A percentile compares a stretch with the other conserved stretches of the same genome.
Conservation (phyloP, 2,113 vertebrate genomes). For the Raja brachyura region DNA sequence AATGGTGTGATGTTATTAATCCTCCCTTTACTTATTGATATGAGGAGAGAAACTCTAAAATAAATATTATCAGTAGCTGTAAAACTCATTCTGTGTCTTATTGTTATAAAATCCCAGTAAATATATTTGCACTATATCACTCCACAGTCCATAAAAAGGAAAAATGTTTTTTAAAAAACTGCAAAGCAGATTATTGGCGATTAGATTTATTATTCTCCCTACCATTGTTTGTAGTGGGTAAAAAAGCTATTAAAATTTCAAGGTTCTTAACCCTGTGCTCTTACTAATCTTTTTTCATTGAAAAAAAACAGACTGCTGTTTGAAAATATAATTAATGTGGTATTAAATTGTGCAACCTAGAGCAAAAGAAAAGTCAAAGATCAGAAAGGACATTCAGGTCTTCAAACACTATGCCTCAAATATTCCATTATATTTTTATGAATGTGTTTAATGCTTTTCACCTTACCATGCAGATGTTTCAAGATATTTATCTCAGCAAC, state of each 20-base stretch:
- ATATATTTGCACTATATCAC: not conserved
- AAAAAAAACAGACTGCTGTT: slow-evolving; percentile 6
- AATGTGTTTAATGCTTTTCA: not conserved
- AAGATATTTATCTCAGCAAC: not conserved
- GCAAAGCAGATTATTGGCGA: not conserved
- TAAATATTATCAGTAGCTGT: not conserved
- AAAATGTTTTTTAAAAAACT: not conserved
- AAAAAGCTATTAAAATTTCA: slow-evolving; percentile 33
- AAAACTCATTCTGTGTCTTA: not conserved
- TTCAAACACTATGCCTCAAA: not conserved
- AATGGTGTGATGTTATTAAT: not conserved
- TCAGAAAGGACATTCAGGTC: not conserved
- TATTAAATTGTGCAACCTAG: slow-evolving; percentile 17
- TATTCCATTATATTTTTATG: not conserved
- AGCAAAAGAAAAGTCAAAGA: not conserved
- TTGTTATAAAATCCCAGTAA: not conserved
- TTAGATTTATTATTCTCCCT: not conserved
- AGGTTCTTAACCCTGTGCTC: slow-evolving; percentile 14
- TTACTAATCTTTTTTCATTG: slow-evolving; percentile 7
- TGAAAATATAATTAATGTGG: slow-evolving; percentile 19
- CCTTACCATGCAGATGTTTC: not conserved
- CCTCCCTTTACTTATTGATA: not conserved
- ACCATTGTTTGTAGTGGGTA: not conserved
- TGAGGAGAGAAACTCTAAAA: not conserved
- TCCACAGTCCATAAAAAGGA: not conserved